These are phyloP conservation scores for Galeopterus variegatus DNA, from an alignment of 2,113 vertebrate species.

Conservation along the genomic window DNA sequence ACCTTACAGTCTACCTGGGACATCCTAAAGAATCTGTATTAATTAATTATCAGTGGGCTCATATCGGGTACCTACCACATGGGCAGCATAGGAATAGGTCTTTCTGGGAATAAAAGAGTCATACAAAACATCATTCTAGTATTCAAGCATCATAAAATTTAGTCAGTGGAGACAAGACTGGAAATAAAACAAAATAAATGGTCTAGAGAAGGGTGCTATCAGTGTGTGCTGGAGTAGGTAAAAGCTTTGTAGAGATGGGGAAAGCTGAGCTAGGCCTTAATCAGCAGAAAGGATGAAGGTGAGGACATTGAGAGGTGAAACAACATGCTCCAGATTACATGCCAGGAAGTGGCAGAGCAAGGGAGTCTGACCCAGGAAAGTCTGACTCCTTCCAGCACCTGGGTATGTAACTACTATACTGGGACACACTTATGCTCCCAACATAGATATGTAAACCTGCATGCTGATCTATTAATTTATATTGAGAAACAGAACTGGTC, in stretches of 20 bases:
- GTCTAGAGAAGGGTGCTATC: not conserved
- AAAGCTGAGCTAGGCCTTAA: not conserved
- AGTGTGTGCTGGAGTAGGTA: not conserved
- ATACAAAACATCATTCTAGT: not conserved
- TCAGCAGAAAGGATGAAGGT: not conserved
- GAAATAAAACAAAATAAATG: constrained; percentile 47
- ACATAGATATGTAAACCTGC: not conserved
- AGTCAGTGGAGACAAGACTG: not conserved
- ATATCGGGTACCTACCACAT: not conserved
- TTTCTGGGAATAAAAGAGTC: not conserved
- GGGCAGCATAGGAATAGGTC: not conserved
- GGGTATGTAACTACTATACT: rapidly evolving
- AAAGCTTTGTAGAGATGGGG: not conserved
- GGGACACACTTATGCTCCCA: not conserved
- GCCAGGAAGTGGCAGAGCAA: not conserved
- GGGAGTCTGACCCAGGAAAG: not conserved
- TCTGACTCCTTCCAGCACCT: not conserved
- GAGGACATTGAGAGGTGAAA: not conserved
- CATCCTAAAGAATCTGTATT: not conserved
- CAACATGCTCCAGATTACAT: not conserved
- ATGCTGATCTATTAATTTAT: not conserved
- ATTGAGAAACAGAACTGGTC: not conserved
- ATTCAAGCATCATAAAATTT: constrained; percentile 48
- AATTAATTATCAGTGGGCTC: not conserved
- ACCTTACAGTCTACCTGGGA: not conserved